These are phyloP conservation scores for Drosophila infuscata DNA, from an alignment of 2,888 invertebrate genomes.

Conservation along the genomic window DNA sequence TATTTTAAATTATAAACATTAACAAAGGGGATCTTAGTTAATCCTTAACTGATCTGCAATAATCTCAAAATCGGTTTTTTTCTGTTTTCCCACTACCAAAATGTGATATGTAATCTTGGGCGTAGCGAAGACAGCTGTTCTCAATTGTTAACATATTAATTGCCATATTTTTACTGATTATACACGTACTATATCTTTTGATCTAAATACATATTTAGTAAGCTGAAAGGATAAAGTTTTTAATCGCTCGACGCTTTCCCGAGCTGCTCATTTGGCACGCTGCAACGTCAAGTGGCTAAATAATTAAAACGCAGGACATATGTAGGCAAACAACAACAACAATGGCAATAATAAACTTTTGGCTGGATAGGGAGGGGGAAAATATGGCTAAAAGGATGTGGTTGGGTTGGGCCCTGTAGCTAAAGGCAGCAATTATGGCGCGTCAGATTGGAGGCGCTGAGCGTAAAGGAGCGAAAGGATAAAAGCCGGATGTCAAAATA, in stretches of 20 bases:
- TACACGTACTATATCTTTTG: not conserved
- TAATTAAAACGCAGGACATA: constrained; percentile 51
- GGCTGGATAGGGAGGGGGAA: not conserved
- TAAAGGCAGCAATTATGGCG: constrained; percentile 66
- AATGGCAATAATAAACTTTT: constrained; percentile 73
- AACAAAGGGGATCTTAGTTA: not conserved
- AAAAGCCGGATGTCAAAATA: constrained; percentile 80
- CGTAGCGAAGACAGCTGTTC: not conserved
- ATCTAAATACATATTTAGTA: not conserved
- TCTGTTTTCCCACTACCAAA: not conserved
- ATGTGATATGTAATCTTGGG: not conserved
- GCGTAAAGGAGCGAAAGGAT: constrained; percentile 69
- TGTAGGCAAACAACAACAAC: constrained; percentile 32
- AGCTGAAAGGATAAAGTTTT: constrained; percentile 24
- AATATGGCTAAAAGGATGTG: constrained; percentile 5
- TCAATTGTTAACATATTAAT: not conserved
- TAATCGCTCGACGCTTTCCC: constrained; percentile 37
- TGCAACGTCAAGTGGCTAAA: constrained; percentile 35
- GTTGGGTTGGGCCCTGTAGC: constrained; percentile 24
- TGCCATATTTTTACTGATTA: not conserved
- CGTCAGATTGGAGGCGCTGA: constrained; percentile 39
- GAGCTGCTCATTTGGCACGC: constrained; percentile 30
- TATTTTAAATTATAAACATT: not conserved
- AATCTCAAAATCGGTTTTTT: not conserved
- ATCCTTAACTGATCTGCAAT: not conserved